A percentile compares a stretch with the other conserved stretches of the same genome.
phyloP scores from a whole-genome alignment of 2,797 vertebrate genomes.

The Setipinna tenuifilis region DNA sequence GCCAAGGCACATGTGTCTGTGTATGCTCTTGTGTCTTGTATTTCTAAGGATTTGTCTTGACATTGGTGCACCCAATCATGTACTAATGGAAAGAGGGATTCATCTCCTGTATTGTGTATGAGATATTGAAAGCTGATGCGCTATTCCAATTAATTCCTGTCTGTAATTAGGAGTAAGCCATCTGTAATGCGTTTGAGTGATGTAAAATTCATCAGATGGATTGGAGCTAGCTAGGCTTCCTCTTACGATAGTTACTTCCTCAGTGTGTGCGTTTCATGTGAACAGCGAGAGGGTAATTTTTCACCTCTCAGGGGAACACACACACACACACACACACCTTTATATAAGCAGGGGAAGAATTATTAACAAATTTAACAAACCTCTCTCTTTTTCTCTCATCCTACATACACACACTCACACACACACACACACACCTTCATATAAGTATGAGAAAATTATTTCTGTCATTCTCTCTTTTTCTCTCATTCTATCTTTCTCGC shows the following conservation, averaged over 20 bases:
- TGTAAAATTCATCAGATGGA: conserved; percentile 18
- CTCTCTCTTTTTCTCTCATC: too few species aligned
- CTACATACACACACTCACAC: not conserved
- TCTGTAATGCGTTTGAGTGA: conserved; percentile 4
- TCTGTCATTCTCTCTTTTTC: not conserved
- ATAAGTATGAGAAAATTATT: not conserved
- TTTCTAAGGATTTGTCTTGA: not conserved
- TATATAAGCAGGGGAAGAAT: too few species aligned
- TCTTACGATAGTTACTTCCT: conserved; percentile 43
- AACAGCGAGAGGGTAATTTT: not conserved
- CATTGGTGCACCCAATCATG: not conserved
- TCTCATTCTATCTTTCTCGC: not conserved
- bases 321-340: conserved; percentile 1
- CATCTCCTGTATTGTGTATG: not conserved
- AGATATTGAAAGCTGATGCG: not conserved
- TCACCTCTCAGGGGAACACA: not conserved
- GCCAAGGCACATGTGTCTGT: not conserved
- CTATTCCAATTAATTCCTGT: not conserved
- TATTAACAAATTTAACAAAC: too few species aligned
- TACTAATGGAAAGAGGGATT: not conserved
- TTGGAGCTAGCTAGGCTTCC: conserved; percentile 42
- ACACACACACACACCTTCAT: not conserved
- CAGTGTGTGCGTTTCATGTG: not conserved
- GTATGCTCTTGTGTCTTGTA: not conserved
- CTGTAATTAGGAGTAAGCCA: not conserved